Conservation (phyloP, 2,797 vertebrate genomes). For the Pangasius sanitwongsei region DNA sequence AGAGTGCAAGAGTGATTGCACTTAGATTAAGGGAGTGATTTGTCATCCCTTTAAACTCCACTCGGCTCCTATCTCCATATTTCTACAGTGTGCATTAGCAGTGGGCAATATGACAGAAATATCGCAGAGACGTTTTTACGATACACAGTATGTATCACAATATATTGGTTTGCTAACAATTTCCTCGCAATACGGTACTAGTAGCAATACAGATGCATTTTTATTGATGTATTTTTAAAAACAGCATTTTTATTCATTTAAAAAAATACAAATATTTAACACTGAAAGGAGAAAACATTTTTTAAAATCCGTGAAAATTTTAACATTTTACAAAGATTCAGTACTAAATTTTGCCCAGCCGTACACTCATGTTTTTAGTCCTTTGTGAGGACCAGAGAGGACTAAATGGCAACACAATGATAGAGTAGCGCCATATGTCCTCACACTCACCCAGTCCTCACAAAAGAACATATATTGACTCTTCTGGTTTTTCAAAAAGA, state of each 20-base stretch:
- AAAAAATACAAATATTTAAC: neutral
- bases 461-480: too few relatives aligned
- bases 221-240: neutral
- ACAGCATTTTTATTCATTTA: neutral
- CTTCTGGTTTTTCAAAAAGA: neutral
- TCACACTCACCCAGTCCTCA: neutral
- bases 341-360: too few relatives aligned
- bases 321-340: neutral
- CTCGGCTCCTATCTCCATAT: conserved; percentile 49
- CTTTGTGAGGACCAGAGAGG: neutral
- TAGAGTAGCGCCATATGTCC: neutral
- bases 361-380: neutral
- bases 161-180: neutral
- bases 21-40: conserved; percentile 34
- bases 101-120: neutral
- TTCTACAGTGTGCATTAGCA: conserved; percentile 39
- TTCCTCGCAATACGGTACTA: neutral
- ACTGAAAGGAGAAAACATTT: neutral
- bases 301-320: neutral
- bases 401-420: neutral
- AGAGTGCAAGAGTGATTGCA: conserved; percentile 33
- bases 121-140: neutral
- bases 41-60: conserved; percentile 39
- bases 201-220: too few relatives aligned
- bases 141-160: neutral